phyloP scores from a whole-genome alignment of 2,113 vertebrate species.

The Ramphastos sulfuratus region DNA sequence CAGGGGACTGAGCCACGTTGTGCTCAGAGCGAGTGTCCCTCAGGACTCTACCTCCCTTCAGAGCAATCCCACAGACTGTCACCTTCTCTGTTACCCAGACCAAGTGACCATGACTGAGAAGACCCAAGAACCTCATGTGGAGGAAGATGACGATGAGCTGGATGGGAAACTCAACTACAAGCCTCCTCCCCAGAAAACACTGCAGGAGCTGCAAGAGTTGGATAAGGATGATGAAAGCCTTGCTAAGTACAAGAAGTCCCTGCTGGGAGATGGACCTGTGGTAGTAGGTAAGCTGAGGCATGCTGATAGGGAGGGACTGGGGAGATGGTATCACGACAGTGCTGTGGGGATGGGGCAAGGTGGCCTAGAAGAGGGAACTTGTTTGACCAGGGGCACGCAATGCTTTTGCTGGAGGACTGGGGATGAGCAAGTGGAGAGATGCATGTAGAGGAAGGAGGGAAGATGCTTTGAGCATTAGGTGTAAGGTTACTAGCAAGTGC shows the following conservation, averaged over 20 bases:
- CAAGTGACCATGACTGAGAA: slow-evolving; percentile 78
- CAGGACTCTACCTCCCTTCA: rapidly evolving
- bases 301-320: neutral
- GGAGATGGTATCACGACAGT: neutral
- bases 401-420: neutral
- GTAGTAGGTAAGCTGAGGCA: slow-evolving; percentile 73
- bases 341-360: neutral
- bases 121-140: slow-evolving; percentile 71
- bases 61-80: neutral
- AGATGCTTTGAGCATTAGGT: neutral
- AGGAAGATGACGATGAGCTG: slow-evolving; percentile 78
- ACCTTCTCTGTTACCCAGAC: neutral
- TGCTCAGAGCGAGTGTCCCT: neutral
- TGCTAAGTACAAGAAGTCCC: slow-evolving; percentile 81
- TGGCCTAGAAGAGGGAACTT: neutral
- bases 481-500: neutral
- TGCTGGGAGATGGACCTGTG: slow-evolving; percentile 79
- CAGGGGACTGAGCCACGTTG: neutral
- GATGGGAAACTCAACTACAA: slow-evolving; percentile 83
- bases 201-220: slow-evolving; percentile 82
- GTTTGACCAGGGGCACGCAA: neutral
- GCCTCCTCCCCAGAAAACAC: slow-evolving; percentile 82
- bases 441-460: neutral
- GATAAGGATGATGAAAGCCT: slow-evolving; percentile 85
- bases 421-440: neutral